Percentiles rank a stretch among this genome's conserved stretches.
These are phyloP conservation scores for Semnornis frantzii DNA, from an alignment of 2,113 vertebrate species.

Conservation along the genomic window DNA sequence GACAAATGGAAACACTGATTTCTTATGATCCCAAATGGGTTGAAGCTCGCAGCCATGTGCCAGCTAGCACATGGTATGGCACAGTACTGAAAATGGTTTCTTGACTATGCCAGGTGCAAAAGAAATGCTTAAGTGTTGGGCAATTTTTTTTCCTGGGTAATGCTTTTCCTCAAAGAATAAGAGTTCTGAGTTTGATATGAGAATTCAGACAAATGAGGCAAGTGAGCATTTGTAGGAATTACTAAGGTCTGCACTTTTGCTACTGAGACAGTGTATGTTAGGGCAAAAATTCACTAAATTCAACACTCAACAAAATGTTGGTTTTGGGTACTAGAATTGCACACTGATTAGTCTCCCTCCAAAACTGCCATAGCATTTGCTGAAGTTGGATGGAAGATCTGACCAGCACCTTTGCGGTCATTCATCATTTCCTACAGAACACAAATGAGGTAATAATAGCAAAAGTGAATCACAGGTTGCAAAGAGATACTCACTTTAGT, in stretches of 20 bases:
- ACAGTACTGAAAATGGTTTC: background rate
- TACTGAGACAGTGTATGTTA: background rate
- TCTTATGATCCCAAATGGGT: background rate
- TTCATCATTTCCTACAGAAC: background rate
- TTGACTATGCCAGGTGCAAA: background rate
- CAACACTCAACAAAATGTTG: background rate
- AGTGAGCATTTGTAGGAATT: background rate
- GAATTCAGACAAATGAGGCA: background rate
- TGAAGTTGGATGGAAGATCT: background rate
- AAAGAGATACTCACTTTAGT: background rate
- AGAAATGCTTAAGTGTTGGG: background rate
- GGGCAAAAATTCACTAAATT: background rate
- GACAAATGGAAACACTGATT: background rate
- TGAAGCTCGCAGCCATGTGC: background rate
- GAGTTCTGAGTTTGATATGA: background rate
- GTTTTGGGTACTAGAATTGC: background rate
- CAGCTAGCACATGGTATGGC: background rate
- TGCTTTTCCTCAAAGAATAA: background rate
- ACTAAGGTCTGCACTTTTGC: background rate
- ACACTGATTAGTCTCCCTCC: accelerated
- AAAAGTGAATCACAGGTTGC: background rate
- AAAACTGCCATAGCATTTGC: background rate
- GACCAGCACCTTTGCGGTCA: background rate
- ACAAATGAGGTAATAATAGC: background rate
- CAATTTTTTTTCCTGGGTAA: background rate